phyloP scores from a whole-genome alignment of 2,797 vertebrate species.

The Cyprinella venusta region DNA sequence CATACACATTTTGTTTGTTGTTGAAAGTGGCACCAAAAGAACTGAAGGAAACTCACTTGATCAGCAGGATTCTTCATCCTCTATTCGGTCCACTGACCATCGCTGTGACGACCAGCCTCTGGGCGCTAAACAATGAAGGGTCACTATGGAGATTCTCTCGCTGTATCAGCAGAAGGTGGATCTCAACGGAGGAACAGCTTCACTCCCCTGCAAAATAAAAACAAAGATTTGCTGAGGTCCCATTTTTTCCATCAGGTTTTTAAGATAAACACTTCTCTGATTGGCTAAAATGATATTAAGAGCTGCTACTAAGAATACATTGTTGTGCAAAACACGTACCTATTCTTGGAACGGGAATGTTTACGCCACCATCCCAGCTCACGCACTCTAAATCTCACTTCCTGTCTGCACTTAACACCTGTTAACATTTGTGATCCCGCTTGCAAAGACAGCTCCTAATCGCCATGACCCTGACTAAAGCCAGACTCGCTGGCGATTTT shows the following conservation, averaged over 20 bases:
- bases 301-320: conserved; percentile 6
- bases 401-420: conserved; percentile 50
- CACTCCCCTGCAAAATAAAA: conserved; percentile 13
- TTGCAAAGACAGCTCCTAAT: conserved; percentile 45
- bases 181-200: conserved; percentile 7
- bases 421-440: conserved; percentile 48
- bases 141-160: conserved; percentile 27
- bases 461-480: conserved; percentile 49
- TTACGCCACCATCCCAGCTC: conserved; percentile 29
- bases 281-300: conserved; percentile 8
- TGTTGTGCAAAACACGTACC: conserved; percentile 21
- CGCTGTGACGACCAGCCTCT: conserved; percentile 33
- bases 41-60: conserved; percentile 15
- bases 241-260: conserved; percentile 33
- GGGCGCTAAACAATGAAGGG: conserved; percentile 17
- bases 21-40: conserved; percentile 22
- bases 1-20: not conserved
- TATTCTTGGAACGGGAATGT: conserved; percentile 34
- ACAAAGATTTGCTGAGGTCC: conserved; percentile 33
- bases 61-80: conserved; percentile 29
- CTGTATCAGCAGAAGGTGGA: conserved; percentile 23
- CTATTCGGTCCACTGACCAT: conserved; percentile 7
- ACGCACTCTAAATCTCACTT: conserved; percentile 22
- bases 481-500: conserved; percentile 50
- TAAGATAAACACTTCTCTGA: conserved; percentile 6